Conservation (phyloP, 2,797 vertebrate species). For the Mus caroli region DNA sequence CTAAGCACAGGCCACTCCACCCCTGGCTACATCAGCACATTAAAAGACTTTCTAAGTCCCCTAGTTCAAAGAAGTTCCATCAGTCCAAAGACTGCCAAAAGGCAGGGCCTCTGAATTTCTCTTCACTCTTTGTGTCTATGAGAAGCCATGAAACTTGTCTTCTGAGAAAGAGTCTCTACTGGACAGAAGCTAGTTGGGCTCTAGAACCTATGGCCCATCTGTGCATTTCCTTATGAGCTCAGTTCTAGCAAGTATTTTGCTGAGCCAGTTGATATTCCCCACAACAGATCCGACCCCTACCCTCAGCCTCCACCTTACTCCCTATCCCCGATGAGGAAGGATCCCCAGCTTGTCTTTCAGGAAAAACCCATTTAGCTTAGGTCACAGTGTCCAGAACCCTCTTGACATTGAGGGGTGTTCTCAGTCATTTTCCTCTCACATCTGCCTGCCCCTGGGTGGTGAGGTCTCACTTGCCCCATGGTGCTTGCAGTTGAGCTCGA, state of each 20-base stretch:
- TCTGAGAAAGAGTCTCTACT: not conserved
- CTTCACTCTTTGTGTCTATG: fast-evolving
- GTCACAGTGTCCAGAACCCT: not conserved
- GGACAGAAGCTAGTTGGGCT: not conserved
- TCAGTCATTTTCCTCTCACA: not conserved
- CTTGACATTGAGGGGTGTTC: not conserved
- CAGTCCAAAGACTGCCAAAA: fast-evolving
- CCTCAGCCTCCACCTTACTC: not conserved
- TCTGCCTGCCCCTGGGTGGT: not conserved
- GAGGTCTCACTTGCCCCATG: not conserved
- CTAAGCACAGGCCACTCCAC: not conserved
- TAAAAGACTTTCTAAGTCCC: not conserved
- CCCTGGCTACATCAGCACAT: fast-evolving
- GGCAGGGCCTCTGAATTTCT: too few species aligned
- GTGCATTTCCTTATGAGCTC: not conserved
- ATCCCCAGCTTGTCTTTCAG: not conserved
- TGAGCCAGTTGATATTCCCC: too few species aligned
- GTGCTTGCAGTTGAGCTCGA: not conserved
- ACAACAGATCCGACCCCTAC: not conserved
- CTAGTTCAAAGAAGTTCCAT: not conserved
- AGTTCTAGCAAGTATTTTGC: not conserved
- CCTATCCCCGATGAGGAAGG: too few species aligned
- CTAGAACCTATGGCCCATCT: not conserved
- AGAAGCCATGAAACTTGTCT: not conserved
- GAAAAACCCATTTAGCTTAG: not conserved